A percentile compares a stretch with the other conserved stretches of the same genome.
phyloP scores from a whole-genome alignment of 2,888 invertebrate genomes.

The Orthosia incerta region DNA sequence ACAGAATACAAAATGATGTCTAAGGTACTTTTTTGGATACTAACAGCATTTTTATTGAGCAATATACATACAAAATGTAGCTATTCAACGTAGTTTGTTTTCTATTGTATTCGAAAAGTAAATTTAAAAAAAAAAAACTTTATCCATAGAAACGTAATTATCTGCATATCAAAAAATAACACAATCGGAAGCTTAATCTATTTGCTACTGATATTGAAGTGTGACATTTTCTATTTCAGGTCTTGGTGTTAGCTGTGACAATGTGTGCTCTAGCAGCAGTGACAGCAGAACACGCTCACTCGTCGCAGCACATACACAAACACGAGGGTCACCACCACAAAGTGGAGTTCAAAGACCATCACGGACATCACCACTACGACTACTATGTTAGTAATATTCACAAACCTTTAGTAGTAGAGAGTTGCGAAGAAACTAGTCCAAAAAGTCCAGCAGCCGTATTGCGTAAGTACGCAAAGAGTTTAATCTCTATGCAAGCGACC shows the following conservation, averaged over 20 bases:
- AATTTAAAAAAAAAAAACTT: too few relatives aligned
- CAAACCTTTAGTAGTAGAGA: not conserved
- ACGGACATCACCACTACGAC: conserved; percentile 56
- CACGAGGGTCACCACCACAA: conserved; percentile 63
- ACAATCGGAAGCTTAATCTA: too few relatives aligned
- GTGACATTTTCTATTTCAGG: conserved; percentile 19
- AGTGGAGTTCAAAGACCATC: conserved; percentile 55
- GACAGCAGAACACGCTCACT: conserved; percentile 77
- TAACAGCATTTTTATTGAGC: not conserved
- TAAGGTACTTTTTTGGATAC: conserved; percentile 22
- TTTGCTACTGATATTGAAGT: not conserved
- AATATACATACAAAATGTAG: too few relatives aligned
- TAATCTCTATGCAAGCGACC: too few relatives aligned
- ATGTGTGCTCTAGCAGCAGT: conserved; percentile 59
- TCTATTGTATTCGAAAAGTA: too few relatives aligned
- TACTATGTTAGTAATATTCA: conserved; percentile 53
- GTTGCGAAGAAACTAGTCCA: not conserved
- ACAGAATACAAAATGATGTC: conserved; percentile 34
- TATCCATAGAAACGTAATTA: not conserved
- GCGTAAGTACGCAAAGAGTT: too few relatives aligned
- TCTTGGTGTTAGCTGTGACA: conserved; percentile 35
- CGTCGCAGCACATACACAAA: conserved; percentile 78
- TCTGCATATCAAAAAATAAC: not conserved
- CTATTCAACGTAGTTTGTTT: too few relatives aligned
- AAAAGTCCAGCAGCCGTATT: too few relatives aligned